Percentiles rank a stretch among this genome's conserved stretches.
phyloP scores from a whole-genome alignment of 1,140 invertebrate species.

The Gryllus bimaculatus region DNA sequence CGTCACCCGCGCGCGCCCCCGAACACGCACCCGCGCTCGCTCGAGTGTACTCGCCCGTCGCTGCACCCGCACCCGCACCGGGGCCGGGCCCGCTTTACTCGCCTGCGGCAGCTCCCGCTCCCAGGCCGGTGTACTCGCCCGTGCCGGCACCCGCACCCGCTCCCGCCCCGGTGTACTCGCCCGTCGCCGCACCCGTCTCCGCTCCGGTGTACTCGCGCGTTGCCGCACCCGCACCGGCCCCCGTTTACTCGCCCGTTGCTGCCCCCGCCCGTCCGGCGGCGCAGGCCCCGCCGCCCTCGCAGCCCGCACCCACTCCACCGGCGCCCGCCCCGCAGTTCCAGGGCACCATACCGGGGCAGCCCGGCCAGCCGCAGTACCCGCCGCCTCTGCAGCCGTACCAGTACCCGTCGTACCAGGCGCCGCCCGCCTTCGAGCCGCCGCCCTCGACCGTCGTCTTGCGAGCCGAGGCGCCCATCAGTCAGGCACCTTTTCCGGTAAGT shows the following conservation, averaged over 20 bases:
- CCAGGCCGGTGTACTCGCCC: not conserved
- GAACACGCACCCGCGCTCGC: too few relatives aligned
- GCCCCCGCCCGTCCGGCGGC: conserved; percentile 25
- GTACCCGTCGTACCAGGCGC: not conserved
- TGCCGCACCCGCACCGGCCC: not conserved
- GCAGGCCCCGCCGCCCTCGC: conserved; percentile 15
- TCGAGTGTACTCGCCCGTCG: not conserved
- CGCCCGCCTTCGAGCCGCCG: conserved; percentile 36
- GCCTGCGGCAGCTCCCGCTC: too few relatives aligned
- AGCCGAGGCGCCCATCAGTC: conserved; percentile 57
- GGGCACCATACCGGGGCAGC: conserved; percentile 3
- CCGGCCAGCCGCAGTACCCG: conserved; percentile 30
- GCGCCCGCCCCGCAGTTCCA: not conserved
- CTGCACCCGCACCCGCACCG: conserved; percentile 31
- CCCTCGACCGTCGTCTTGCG: conserved; percentile 59
- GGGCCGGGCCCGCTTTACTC: conserved; percentile 17
- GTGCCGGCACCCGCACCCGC: not conserved
- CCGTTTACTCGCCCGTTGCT: not conserved
- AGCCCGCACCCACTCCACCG: not conserved
- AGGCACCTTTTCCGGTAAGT: conserved; percentile 38
- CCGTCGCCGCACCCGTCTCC: too few relatives aligned
- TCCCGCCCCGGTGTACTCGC: not conserved
- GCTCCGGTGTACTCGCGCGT: not conserved
- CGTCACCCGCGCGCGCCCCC: too few relatives aligned
- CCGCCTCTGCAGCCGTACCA: conserved; percentile 31